Evolutionary conservation across 2,797 vertebrate species (phyloP), one percentile per base, ranked within the genome.

Genomic region (Ciconia nigra): DNA sequence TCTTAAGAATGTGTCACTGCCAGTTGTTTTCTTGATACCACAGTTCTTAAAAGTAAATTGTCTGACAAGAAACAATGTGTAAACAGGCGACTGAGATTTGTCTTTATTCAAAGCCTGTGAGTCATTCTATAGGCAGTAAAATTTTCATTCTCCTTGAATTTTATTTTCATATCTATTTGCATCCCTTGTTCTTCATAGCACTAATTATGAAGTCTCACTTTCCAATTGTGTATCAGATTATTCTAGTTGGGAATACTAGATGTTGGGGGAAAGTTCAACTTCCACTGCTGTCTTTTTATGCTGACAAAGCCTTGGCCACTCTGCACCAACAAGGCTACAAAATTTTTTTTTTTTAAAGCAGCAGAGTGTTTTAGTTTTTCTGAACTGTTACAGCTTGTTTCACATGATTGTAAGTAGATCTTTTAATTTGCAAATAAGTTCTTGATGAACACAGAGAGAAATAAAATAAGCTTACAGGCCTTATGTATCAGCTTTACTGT

Each of bases 251-350:
- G 33, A 28, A 29, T 44, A 10, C 5, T 22, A 63, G 24, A 5
- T 55, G 6, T 24, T 15, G 15, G 44, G 33, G 20, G 29, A 31
- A 52, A 79, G 13, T 52, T 79, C n/a, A 65, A 3, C 15, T 82
- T 82, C 25, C 10, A 52, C 21, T 0, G 0, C 29, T n/a, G 0
- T 47, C 12, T 29, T 63, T 77, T 73, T 42, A 21, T 86, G 74
- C 47, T 49, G 35, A n/a, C 15, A 72, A 58, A 74, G 33, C 31
- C 4, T 2, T 47, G 29, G 35, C 26, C 9, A 31, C 10, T 41
- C 41, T 61, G 14, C 13, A 46, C 11, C 24, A 46, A 22, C 15
- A 66, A 49, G 22, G 66, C 25, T 26, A 63, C 24, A n/a, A 26
- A 3, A n/a, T 22, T 2, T 11, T 49, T 78, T 11, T 49, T 78